Evolutionary conservation across 2,797 vertebrate species (phyloP), one percentile per base, ranked within the genome.

Genomic region (Iguana delicatissima): DNA sequence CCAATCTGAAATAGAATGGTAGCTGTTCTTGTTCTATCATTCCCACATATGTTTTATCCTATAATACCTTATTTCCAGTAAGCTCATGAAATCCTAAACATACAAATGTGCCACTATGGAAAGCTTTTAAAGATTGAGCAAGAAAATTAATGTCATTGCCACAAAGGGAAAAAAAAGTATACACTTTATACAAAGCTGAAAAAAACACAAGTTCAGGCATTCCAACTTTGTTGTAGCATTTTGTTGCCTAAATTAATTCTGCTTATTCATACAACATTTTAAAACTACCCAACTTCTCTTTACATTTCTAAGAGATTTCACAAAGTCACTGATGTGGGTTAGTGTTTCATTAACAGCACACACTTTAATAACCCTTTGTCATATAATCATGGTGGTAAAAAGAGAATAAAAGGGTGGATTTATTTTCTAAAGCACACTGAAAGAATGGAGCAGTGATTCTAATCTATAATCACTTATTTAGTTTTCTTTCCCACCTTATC

Each of bases 251-350:
- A 86, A 73, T 84, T 91, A 89, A 79, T 57, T 85, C 50, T 32
- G 77, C 88, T 42, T 80, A 42, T 85, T 72, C 83, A 88, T 42
- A 92, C 76, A 84, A 74, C 42, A 0, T 7, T 76, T 59, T 12
- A 91, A 90, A 92, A 90, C 59, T 79, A 46, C 52, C 69, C 80
- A 84, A 77, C 57, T 84, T 73, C 88, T 57, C 57, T 73, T 86
- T 84, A 38, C 64, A 62, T 91, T 87, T 87, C 59, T 79, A 55
- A 87, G 72, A 91, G 46, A 87, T 87, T 87, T 91, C 85, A 84
- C 85, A 79, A 91, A 91, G 90, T 84, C 85, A 87, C 80, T 91
- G 90, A 91, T 84, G 90, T 91, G 90, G 85, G 87, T 91, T 91
- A 91, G 90, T 91, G 80, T 91, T 91, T 91, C 90, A 87, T 87